Conservation (phyloP, 2,888 invertebrate species). For the Andrena flavipes region DNA sequence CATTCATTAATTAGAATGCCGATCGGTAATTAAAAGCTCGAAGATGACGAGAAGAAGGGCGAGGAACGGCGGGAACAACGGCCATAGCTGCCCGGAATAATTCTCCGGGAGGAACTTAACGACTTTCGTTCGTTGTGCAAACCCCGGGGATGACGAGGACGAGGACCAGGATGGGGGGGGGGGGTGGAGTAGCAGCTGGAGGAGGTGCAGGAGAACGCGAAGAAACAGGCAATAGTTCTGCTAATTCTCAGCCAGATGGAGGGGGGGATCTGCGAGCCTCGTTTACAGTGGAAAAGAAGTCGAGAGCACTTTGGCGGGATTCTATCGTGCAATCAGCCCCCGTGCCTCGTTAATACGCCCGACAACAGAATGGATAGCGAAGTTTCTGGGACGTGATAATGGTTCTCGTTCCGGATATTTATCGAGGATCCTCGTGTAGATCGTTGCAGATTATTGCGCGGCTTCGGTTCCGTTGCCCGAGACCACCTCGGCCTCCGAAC, state of each 20-base stretch:
- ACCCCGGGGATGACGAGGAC: constrained; percentile 29
- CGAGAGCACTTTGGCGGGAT: constrained; percentile 51
- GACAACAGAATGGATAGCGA: constrained; percentile 47
- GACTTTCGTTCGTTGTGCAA: constrained; percentile 65
- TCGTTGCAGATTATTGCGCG: constrained; percentile 43
- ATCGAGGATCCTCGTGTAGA: constrained; percentile 49
- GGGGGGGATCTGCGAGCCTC: constrained; percentile 47
- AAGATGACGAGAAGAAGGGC: constrained; percentile 61
- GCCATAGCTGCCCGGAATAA: constrained; percentile 60
- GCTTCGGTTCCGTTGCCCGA: not conserved
- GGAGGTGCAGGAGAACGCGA: constrained; percentile 28
- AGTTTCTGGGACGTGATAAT: constrained; percentile 60
- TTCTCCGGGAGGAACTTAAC: constrained; percentile 71
- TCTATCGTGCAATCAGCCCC: constrained; percentile 43
- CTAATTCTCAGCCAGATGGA: constrained; percentile 53
- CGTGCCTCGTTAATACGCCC: constrained; percentile 62
- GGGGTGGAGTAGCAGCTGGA: constrained; percentile 12
- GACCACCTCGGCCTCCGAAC: not conserved
- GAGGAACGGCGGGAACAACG: constrained; percentile 23
- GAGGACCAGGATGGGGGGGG: constrained; percentile 14
- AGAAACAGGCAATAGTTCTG: constrained; percentile 52
- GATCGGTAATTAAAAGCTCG: constrained; percentile 81
- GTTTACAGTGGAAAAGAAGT: constrained; percentile 62
- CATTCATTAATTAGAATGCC: constrained; percentile 78
- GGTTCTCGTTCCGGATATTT: constrained; percentile 59